phyloP scores from a whole-genome alignment of 1,140 invertebrate species.

The Arctopsyche grandis region DNA sequence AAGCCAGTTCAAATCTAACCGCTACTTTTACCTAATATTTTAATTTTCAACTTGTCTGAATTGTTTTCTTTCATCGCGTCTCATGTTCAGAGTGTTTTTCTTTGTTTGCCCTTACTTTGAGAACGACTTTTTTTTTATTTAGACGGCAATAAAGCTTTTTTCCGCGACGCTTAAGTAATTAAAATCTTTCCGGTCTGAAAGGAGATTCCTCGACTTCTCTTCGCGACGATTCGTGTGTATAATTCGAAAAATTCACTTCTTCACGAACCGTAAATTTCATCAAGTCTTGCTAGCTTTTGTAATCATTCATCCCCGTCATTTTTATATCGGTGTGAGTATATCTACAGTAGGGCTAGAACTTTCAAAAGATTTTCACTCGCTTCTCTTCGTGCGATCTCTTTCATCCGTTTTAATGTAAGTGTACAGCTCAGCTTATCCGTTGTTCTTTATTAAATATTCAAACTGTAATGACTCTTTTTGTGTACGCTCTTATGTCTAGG shows the following conservation, averaged over 20 bases:
- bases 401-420: not conserved
- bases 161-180: constrained; percentile 22
- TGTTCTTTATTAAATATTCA: not conserved
- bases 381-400: not conserved
- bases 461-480: not conserved
- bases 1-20: too few species aligned
- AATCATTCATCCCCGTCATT: not conserved
- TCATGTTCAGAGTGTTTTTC: not conserved
- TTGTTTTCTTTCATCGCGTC: too few species aligned
- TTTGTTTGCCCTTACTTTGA: not conserved
- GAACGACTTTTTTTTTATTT: not conserved
- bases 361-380: not conserved
- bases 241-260: not conserved
- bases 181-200: not conserved
- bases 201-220: not conserved
- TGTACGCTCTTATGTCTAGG: not conserved
- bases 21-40: too few species aligned
- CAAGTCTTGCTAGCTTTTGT: not conserved
- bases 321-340: not conserved
- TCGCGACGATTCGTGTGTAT: not conserved
- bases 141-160: not conserved
- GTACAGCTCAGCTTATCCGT: not conserved
- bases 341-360: too few species aligned
- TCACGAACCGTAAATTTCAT: not conserved
- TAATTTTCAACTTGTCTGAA: too few species aligned